Conservation (phyloP, 2,797 vertebrate species). For the Steatocranus sp. region DNA sequence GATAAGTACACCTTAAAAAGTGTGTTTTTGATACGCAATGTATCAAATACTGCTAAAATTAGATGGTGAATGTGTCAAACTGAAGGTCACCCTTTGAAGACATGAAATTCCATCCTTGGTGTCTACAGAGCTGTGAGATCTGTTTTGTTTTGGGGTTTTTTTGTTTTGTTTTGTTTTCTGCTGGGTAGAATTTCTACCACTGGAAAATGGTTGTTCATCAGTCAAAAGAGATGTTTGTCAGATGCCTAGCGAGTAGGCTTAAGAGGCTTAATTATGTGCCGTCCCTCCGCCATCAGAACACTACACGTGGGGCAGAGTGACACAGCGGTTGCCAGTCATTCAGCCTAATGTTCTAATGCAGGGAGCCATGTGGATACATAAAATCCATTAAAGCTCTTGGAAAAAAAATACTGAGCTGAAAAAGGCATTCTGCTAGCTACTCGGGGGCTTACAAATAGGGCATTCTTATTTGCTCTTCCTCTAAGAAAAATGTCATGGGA, state of each 20-base stretch:
- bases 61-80: neutral
- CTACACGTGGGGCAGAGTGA: conserved; percentile 66
- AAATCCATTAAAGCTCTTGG: conserved; percentile 65
- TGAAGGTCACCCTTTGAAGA: neutral
- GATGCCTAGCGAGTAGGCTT: conserved; percentile 58
- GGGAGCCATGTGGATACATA: conserved; percentile 65
- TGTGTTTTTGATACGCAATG: neutral
- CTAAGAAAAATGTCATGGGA: neutral
- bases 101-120: neutral
- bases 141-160: neutral
- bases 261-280: conserved; percentile 66
- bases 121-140: neutral
- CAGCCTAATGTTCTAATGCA: conserved; percentile 74
- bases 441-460: conserved; percentile 9
- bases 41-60: neutral
- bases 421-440: conserved; percentile 37
- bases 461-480: conserved; percentile 20
- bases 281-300: conserved; percentile 66
- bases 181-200: conserved; percentile 1
- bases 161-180: neutral
- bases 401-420: conserved; percentile 19
- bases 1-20: conserved; percentile 15
- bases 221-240: conserved; percentile 68
- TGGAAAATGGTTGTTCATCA: conserved; percentile 57
- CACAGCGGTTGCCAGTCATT: conserved; percentile 74